phyloP scores from a whole-genome alignment of 1,140 invertebrate species.

The Samia ricini region DNA sequence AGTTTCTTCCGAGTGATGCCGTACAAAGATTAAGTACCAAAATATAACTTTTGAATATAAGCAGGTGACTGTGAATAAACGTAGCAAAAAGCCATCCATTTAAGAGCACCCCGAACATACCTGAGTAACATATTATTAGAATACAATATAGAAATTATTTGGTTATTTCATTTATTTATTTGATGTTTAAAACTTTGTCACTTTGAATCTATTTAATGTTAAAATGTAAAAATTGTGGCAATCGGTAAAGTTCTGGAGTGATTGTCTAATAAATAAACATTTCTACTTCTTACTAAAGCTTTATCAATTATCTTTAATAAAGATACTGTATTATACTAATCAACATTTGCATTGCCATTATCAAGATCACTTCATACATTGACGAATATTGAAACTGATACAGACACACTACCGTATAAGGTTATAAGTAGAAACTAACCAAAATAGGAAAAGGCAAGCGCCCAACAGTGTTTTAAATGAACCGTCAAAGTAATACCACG shows the following conservation, averaged over 20 bases:
- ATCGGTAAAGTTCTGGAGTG: too few relatives aligned
- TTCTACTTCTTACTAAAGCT: too few relatives aligned
- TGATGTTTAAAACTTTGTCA: neutral
- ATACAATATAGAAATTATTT: too few relatives aligned
- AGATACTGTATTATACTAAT: too few relatives aligned
- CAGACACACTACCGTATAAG: neutral
- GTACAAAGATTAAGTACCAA: slow-evolving; percentile 74
- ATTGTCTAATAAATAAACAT: too few relatives aligned
- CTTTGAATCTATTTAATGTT: too few relatives aligned
- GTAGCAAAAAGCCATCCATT: slow-evolving; percentile 76
- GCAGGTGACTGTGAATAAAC: slow-evolving; percentile 74
- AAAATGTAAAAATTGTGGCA: too few relatives aligned
- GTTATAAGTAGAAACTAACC: slow-evolving; percentile 52
- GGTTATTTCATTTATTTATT: neutral
- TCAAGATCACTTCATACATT: too few relatives aligned
- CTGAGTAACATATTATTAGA: slow-evolving; percentile 31
- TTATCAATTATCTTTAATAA: too few relatives aligned
- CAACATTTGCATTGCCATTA: too few relatives aligned
- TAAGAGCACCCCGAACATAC: slow-evolving; percentile 73
- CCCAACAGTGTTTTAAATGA: slow-evolving; percentile 75
- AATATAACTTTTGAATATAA: slow-evolving; percentile 72
- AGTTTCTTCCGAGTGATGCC: slow-evolving; percentile 67
- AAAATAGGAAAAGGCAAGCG: slow-evolving; percentile 70
- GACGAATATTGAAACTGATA: too few relatives aligned
- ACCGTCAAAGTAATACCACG: slow-evolving; percentile 75